These are phyloP conservation scores for Tribolium madens DNA, from an alignment of 1,140 invertebrate genomes.

Conservation along the genomic window DNA sequence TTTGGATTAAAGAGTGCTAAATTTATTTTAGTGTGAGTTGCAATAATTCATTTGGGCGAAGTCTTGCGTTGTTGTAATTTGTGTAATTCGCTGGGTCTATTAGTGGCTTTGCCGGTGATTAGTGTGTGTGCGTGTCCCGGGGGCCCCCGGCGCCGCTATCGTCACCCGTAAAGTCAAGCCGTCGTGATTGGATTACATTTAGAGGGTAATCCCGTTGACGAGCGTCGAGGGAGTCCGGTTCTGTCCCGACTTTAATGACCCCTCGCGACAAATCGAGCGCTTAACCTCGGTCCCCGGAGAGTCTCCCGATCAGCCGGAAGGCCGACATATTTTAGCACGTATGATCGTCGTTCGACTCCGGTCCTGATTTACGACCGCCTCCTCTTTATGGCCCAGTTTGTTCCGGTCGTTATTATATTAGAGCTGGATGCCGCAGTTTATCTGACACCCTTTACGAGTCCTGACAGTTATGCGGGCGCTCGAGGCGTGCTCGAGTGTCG, in stretches of 20 bases:
- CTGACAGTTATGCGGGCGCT: slow-evolving; percentile 41
- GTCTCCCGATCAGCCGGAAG: slow-evolving; percentile 37
- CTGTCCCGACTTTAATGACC: slow-evolving; percentile 62
- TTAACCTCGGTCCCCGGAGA: slow-evolving; percentile 60
- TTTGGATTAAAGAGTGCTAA: too few species aligned
- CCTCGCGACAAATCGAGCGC: slow-evolving; percentile 65
- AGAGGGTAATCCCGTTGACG: slow-evolving; percentile 64
- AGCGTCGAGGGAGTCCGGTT: slow-evolving; percentile 60
- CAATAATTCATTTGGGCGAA: background rate
- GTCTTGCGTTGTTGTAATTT: background rate
- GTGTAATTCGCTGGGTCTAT: background rate
- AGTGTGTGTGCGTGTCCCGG: slow-evolving; percentile 8
- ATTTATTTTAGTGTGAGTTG: too few species aligned
- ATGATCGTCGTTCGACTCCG: slow-evolving; percentile 47
- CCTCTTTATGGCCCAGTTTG: slow-evolving; percentile 70
- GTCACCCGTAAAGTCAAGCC: slow-evolving; percentile 49
- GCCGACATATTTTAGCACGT: slow-evolving; percentile 60
- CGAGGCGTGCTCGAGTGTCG: slow-evolving; percentile 45
- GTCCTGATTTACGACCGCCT: slow-evolving; percentile 50
- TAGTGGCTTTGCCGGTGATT: background rate
- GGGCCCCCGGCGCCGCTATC: slow-evolving; percentile 22
- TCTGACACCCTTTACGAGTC: slow-evolving; percentile 56
- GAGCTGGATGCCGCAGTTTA: slow-evolving; percentile 61
- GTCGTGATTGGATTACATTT: slow-evolving; percentile 65
- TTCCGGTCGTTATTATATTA: slow-evolving; percentile 73